phyloP scores from a whole-genome alignment of 2,888 invertebrate genomes.

The Drosophila birchii region DNA sequence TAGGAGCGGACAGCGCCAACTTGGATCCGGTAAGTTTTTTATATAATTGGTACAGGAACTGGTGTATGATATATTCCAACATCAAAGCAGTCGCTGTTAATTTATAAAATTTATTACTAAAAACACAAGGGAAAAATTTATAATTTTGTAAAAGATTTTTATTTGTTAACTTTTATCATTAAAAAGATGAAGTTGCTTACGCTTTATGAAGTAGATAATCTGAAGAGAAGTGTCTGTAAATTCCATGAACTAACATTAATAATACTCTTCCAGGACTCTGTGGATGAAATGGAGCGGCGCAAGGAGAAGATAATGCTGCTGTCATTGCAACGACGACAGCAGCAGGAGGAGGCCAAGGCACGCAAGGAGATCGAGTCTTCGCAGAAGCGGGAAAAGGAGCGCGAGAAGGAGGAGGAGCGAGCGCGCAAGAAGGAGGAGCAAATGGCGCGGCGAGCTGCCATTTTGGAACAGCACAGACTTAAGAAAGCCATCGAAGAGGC shows the following conservation, averaged over 20 bases:
- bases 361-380: constrained; percentile 93
- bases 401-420: constrained; percentile 90
- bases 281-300: constrained; percentile 96
- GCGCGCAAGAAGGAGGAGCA: constrained; percentile 92
- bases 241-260: neutral
- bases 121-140: neutral
- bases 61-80: neutral
- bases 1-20: constrained; percentile 88
- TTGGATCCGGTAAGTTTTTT: constrained; percentile 87
- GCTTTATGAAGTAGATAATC: neutral
- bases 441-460: constrained; percentile 92
- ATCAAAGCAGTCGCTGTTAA: neutral
- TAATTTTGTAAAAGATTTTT: neutral
- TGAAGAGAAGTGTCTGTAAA: neutral
- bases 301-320: constrained; percentile 96
- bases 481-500: constrained; percentile 97
- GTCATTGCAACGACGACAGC: constrained; percentile 95
- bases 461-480: constrained; percentile 96
- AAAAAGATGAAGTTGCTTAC: neutral
- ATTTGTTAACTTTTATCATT: neutral
- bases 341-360: constrained; percentile 94
- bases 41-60: too few relatives aligned
- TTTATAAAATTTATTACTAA: neutral
- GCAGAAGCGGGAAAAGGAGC: constrained; percentile 90
- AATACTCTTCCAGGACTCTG: constrained; percentile 87